Base-by-base conservation (phyloP, 2,888 invertebrate genomes). In the Pyrochroa serraticornis region DNA sequence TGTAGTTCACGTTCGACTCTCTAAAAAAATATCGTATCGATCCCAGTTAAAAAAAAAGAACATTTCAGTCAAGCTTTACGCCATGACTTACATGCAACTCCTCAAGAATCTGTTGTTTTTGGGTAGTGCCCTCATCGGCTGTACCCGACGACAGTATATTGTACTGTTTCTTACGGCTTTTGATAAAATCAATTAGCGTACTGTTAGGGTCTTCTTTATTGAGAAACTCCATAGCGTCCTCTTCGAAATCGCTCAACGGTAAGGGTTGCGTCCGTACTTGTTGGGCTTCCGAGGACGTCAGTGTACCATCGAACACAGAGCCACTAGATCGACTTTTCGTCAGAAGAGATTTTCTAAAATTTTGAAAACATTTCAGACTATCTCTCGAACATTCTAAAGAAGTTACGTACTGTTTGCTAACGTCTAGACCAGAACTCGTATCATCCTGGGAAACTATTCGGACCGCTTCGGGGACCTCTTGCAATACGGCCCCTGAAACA, bases 21-120 rank as follows among this genome's bases (percentile, higher is more conserved):
- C 83, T 88, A 78, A 6, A 73, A 70, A 54, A 30, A 39, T 33
- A 22, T 2, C 37, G 8, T 35, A 31, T 12, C 30, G 33, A 10
- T 13, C n/a, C 10, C 32, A 51, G 38, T 10, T 31, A 46, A 33
- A 32, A 41, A 37, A 54, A 7, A 14, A 49, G 12, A n/a, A n/a
- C n/a, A n/a, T 9, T 13, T 43, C 36, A 33, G 14, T 49, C 46
- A 12, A 41, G 13, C 52, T 44, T 10, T 10, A 12, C 7, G 12
- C 38, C 9, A 54, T 1, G 46, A 69, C 72, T 68, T 71, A 79
- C 79, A 62, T 84, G 82, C 60, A 87, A 77, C 75, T 90, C 89
- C 70, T 89, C 88, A 32, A 89, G 81, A 69, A 90, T 88, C 72
- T 87, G 87, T 75, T 88, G 87, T 71, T 88, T 86, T 67, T 87